Evolutionary conservation across 2,797 vertebrate genomes (phyloP).

Genomic region (Melopsittacus undulatus): DNA sequence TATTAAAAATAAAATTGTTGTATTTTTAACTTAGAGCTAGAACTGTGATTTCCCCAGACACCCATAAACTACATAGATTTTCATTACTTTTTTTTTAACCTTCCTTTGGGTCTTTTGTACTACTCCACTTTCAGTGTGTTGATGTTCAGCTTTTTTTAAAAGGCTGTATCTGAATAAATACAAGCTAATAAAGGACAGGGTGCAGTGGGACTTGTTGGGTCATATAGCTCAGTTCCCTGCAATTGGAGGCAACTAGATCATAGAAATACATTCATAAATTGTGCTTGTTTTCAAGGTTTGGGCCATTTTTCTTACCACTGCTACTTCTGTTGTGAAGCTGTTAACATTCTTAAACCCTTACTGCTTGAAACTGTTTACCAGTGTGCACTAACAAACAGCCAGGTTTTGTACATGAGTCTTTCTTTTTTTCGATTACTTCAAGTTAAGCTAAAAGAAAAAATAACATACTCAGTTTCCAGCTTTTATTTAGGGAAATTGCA

Average conservation of each 20-base stretch:
- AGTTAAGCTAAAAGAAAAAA: not conserved
- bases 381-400: not conserved
- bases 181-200: conserved; percentile 54
- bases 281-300: not conserved
- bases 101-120: conserved; percentile 28
- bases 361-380: not conserved
- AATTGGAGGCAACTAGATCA: not conserved
- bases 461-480: not conserved
- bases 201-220: not conserved
- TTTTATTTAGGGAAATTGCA: not conserved
- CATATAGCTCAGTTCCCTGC: not conserved
- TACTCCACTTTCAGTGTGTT: not conserved
- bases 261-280: not conserved
- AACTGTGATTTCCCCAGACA: conserved; percentile 36
- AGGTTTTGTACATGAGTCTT: not conserved
- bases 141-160: conserved; percentile 34
- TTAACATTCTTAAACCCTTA: not conserved
- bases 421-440: not conserved
- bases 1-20: conserved; percentile 11
- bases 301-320: not conserved
- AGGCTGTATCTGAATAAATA: conserved; percentile 32
- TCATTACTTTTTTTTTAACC: conserved; percentile 33
- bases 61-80: conserved; percentile 13
- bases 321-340: not conserved
- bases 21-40: not conserved